These are phyloP conservation scores for Drosophila subsilvestris DNA, from an alignment of 2,888 invertebrate species.

Conservation along the genomic window DNA sequence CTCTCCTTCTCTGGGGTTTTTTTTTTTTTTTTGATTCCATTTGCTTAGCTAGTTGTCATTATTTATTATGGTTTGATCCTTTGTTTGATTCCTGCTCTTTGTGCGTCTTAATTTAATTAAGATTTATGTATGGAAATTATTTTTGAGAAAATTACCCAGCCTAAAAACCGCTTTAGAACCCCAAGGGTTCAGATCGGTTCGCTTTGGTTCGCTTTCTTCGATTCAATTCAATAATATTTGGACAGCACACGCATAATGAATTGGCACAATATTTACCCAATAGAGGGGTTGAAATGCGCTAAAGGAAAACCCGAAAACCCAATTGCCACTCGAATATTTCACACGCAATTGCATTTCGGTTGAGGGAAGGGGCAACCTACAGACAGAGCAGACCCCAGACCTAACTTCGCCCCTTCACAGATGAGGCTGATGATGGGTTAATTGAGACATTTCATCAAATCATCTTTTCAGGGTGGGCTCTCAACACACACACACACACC, in stretches of 20 bases:
- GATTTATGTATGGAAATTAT: slow-evolving; percentile 75
- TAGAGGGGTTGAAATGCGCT: slow-evolving; percentile 48
- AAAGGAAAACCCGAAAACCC: slow-evolving; percentile 20
- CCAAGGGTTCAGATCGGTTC: background rate
- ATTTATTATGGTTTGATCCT: slow-evolving; percentile 68
- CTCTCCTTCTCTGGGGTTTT: slow-evolving; percentile 22
- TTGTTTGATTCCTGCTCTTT: slow-evolving; percentile 67
- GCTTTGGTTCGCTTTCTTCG: slow-evolving; percentile 17
- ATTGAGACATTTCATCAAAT: slow-evolving; percentile 80
- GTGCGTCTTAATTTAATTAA: slow-evolving; percentile 73
- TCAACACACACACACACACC: slow-evolving; percentile 7
- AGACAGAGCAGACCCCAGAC: background rate
- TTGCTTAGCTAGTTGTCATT: slow-evolving; percentile 60
- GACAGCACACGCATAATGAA: slow-evolving; percentile 67
- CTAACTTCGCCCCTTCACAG: slow-evolving; percentile 6
- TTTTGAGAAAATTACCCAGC: slow-evolving; percentile 15
- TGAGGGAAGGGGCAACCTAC: background rate
- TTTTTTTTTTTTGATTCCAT: slow-evolving; percentile 33
- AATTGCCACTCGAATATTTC: slow-evolving; percentile 57
- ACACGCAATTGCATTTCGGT: slow-evolving; percentile 58
- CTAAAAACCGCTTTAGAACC: slow-evolving; percentile 7
- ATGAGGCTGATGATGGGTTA: slow-evolving; percentile 53
- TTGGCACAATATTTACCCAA: slow-evolving; percentile 62
- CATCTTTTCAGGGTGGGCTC: slow-evolving; percentile 68
- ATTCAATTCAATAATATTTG: slow-evolving; percentile 68